Evolutionary conservation across 1,140 invertebrate genomes (phyloP), one percentile per base, ranked within the genome.

Genomic region (Hydropsyche tenuis): DNA sequence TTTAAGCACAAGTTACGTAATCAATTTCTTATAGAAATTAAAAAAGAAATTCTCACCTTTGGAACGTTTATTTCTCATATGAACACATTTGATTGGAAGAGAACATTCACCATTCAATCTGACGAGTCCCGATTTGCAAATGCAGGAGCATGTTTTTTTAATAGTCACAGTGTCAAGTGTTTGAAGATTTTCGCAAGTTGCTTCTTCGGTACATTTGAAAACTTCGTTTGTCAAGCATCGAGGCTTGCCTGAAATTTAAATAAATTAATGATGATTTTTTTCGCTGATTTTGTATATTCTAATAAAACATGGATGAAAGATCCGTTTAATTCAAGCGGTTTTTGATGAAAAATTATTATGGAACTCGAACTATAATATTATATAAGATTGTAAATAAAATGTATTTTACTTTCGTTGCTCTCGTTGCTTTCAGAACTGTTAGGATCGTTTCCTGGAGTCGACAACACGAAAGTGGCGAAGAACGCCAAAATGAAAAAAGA

Each of bases 401-500:
- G 3, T 48, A 48, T 14, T 48, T 48, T 16, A 48, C 11, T 48
- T 14, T 48, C 56, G n/a, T 60, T 60, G 23, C 56, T 60, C n/a
- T 60, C 56, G 4, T 25, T 11, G 23, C 56, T 60, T 25, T 60
- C 56, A 20, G 56, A 60, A 25, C 56, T 53, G 48, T 18, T 60
- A 0, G 56, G 25, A 60, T 60, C 22, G 1, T 12, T 56, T 56
- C 51, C 51, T 37, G 30, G 30, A 37, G 30, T 37, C 3, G 22
- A 60, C 20, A 27, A 25, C 11, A 60, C 56, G 14, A 60, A 60
- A 22, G 56, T 11, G 56, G 56, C 56, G 12, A 60, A 60, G 14
- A 60, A 60, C 25, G 56, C 56, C 56, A 60, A 60, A 25, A 60
- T 60, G 11, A 60, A 60, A 60, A 60, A 60, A 1, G 56, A 60